These are phyloP conservation scores for Panthera tigris DNA, from an alignment of 2,113 vertebrate genomes.

Conservation along the genomic window DNA sequence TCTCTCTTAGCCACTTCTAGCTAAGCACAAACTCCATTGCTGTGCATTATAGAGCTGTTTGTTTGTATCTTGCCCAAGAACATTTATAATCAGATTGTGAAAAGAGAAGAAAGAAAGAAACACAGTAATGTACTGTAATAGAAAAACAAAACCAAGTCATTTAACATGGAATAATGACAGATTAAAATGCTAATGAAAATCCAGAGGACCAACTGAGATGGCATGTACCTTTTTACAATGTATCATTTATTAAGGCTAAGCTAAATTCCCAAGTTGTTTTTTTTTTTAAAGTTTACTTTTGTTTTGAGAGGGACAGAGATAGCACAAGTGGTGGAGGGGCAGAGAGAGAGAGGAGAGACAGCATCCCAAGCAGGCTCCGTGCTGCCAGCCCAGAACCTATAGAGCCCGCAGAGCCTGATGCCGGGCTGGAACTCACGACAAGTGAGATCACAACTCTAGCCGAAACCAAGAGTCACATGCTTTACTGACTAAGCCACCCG, in stretches of 20 bases:
- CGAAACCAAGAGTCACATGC: too few species aligned
- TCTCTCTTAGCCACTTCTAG: neutral
- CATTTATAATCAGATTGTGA: conserved; percentile 10
- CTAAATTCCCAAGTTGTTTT: neutral
- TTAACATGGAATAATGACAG: neutral
- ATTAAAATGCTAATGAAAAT: neutral
- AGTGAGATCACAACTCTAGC: too few species aligned
- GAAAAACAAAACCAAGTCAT: neutral
- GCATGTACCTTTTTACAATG: neutral
- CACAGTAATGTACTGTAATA: neutral
- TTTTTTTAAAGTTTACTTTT: too few species aligned
- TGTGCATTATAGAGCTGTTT: neutral
- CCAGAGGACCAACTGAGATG: neutral
- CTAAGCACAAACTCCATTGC: neutral
- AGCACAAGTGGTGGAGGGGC: too few species aligned
- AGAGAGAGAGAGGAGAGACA: too few species aligned
- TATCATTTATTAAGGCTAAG: neutral
- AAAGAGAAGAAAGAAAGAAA: neutral
- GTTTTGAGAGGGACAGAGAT: too few species aligned
- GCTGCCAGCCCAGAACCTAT: too few species aligned
- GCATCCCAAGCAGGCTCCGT: too few species aligned
- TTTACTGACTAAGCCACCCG: too few species aligned
- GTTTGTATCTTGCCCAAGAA: neutral
- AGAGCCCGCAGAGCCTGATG: too few species aligned
- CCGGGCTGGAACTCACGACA: too few species aligned